Conservation (phyloP, 2,888 invertebrate genomes). For the Brachypterus glaber region DNA sequence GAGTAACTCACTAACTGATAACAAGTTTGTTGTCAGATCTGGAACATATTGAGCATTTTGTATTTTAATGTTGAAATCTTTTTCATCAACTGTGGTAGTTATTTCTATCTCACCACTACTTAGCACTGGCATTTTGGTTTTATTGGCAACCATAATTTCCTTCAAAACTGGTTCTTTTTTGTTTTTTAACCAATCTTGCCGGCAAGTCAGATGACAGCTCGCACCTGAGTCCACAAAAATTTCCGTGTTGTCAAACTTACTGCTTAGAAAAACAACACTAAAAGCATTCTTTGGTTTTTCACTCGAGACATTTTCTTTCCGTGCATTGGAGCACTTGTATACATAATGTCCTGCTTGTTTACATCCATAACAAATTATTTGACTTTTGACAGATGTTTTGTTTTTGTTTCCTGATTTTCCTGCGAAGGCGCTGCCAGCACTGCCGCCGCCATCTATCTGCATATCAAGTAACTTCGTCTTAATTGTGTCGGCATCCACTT, state of each 20-base stretch:
- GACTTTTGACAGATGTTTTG: constrained; percentile 7
- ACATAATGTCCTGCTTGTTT: constrained; percentile 19
- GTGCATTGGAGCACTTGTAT: constrained; percentile 18
- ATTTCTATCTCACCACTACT: constrained; percentile 13
- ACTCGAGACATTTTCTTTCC: too few relatives aligned
- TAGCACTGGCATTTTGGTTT: constrained; percentile 11
- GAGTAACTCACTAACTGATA: too few relatives aligned
- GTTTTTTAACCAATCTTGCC: constrained; percentile 12
- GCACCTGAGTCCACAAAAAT: constrained; percentile 23
- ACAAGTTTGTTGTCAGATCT: too few relatives aligned
- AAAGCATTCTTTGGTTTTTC: constrained; percentile 17
- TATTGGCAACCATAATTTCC: constrained; percentile 14
- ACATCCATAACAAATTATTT: constrained; percentile 19
- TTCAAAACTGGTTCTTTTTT: constrained; percentile 7
- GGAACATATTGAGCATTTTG: constrained; percentile 14
- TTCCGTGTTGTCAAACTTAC: constrained; percentile 13
- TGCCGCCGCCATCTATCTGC: constrained; percentile 15
- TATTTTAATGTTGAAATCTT: constrained; percentile 13
- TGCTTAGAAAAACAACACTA: constrained; percentile 20
- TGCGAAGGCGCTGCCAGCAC: constrained; percentile 10
- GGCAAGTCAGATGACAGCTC: constrained; percentile 19
- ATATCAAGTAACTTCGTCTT: constrained; percentile 26
- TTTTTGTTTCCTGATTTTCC: constrained; percentile 8
- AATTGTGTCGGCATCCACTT: constrained; percentile 23
- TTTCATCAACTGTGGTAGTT: constrained; percentile 8